phyloP scores from a whole-genome alignment of 1,140 invertebrate species.

The Hyposmocoma kahamanoa region DNA sequence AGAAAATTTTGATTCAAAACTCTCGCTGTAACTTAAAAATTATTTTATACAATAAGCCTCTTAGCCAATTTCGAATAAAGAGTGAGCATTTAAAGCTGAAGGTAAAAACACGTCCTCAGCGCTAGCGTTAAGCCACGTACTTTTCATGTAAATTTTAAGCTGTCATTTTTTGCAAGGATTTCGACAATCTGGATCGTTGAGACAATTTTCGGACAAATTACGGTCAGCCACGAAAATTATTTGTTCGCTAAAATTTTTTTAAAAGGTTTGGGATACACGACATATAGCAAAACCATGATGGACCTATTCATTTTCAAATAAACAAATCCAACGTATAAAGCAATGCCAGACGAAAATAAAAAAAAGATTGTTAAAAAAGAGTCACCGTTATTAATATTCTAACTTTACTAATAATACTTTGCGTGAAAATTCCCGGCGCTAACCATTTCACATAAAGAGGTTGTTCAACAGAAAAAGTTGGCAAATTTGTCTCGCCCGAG shows the following conservation, averaged over 20 bases:
- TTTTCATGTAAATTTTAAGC: conserved; percentile 43
- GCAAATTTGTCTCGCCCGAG: conserved; percentile 38
- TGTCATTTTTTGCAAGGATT: conserved; percentile 33
- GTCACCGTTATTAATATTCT: conserved; percentile 18
- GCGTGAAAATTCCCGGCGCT: conserved; percentile 26
- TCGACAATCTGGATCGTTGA: conserved; percentile 25
- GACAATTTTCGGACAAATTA: conserved; percentile 26
- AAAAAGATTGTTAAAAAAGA: conserved; percentile 14
- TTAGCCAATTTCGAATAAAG: conserved; percentile 40
- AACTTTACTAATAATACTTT: conserved; percentile 39
- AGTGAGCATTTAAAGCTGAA: conserved; percentile 36
- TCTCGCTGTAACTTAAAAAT: conserved; percentile 27
- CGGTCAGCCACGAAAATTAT: too few relatives aligned
- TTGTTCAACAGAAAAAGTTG: conserved; percentile 42
- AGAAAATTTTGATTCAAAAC: conserved; percentile 14
- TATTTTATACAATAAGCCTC: conserved; percentile 34
- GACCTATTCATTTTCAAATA: too few relatives aligned
- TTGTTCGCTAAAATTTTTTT: too few relatives aligned
- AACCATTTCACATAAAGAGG: conserved; percentile 37
- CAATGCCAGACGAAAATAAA: neutral
- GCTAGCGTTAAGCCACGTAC: conserved; percentile 29
- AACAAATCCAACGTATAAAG: too few relatives aligned
- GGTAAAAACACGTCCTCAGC: conserved; percentile 33
- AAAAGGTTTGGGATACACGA: too few relatives aligned
- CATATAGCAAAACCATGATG: too few relatives aligned